These are phyloP conservation scores for Trochalopteron elliotii DNA, from an alignment of 2,113 vertebrate genomes.

Conservation along the genomic window DNA sequence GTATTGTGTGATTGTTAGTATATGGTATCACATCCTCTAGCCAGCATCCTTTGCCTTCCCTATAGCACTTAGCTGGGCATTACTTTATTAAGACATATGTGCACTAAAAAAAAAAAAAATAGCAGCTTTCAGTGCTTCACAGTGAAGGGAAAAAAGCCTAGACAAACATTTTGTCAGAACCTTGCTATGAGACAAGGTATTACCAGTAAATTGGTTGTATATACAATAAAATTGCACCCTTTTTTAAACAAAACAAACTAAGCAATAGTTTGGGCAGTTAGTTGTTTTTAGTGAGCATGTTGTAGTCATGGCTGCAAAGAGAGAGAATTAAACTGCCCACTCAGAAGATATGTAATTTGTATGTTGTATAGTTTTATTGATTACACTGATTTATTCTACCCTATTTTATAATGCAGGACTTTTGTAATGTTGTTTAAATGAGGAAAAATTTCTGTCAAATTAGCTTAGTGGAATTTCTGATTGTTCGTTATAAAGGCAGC, in stretches of 20 bases:
- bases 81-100: conserved; percentile 96
- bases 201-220: conserved; percentile 93
- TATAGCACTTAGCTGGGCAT: conserved; percentile 96
- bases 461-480: conserved; percentile 98
- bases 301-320: conserved; percentile 87
- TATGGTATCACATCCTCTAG: conserved; percentile 83
- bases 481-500: conserved; percentile 94
- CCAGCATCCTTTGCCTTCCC: conserved; percentile 86
- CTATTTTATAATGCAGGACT: conserved; percentile 99
- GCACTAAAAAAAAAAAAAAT: conserved; percentile 88
- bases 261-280: conserved; percentile 99
- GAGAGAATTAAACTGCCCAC: conserved; percentile 82
- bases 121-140: conserved; percentile 93
- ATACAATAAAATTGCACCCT: conserved; percentile 95
- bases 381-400: conserved; percentile 99
- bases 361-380: conserved; percentile 99
- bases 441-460: conserved; percentile 91
- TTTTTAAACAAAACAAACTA: conserved; percentile 91
- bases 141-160: conserved; percentile 95
- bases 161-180: conserved; percentile 93
- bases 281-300: conserved; percentile 88
- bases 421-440: conserved; percentile 99
- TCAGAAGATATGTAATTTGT: conserved; percentile 91
- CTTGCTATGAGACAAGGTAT: conserved; percentile 88
- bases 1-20: conserved; percentile 86